Evolutionary conservation across 2,888 invertebrate species (phyloP).

Genomic region (Dynastes tityus): DNA sequence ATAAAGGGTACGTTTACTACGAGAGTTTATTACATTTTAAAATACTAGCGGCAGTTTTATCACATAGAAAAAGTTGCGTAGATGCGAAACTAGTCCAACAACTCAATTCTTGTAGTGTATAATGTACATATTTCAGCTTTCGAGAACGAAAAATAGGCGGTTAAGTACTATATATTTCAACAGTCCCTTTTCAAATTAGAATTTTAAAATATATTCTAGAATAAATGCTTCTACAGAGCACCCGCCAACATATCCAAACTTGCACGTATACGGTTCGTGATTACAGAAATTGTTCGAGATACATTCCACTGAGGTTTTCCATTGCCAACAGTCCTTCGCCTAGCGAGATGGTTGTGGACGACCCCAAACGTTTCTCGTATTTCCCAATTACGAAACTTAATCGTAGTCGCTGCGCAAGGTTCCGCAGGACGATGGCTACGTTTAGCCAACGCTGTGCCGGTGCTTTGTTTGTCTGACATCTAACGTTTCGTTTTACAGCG

Average conservation of each 20-base stretch:
- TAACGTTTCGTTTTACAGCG: slow-evolving; percentile 8
- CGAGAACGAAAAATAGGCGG: too few relatives aligned
- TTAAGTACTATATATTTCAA: too few relatives aligned
- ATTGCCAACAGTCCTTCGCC: not conserved
- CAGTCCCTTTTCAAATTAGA: not conserved
- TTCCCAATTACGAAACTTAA: slow-evolving; percentile 32
- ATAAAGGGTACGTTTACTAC: too few relatives aligned
- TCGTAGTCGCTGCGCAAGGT: slow-evolving; percentile 2
- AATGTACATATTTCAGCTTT: too few relatives aligned
- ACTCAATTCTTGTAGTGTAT: too few relatives aligned
- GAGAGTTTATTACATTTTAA: too few relatives aligned
- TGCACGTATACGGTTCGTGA: slow-evolving; percentile 3
- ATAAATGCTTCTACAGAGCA: not conserved
- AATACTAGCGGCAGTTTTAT: too few relatives aligned
- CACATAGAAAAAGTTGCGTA: too few relatives aligned
- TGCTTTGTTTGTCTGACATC: slow-evolving; percentile 16
- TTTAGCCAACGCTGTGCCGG: slow-evolving; percentile 9
- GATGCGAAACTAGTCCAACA: too few relatives aligned
- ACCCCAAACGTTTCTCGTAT: slow-evolving; percentile 19
- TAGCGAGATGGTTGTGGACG: slow-evolving; percentile 3
- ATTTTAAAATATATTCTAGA: not conserved
- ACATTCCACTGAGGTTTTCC: not conserved
- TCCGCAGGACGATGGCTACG: not conserved
- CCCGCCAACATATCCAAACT: not conserved
- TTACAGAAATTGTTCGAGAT: slow-evolving; percentile 13